Conservation (phyloP, 2,113 vertebrate genomes). For the Galemys pyrenaicus region DNA sequence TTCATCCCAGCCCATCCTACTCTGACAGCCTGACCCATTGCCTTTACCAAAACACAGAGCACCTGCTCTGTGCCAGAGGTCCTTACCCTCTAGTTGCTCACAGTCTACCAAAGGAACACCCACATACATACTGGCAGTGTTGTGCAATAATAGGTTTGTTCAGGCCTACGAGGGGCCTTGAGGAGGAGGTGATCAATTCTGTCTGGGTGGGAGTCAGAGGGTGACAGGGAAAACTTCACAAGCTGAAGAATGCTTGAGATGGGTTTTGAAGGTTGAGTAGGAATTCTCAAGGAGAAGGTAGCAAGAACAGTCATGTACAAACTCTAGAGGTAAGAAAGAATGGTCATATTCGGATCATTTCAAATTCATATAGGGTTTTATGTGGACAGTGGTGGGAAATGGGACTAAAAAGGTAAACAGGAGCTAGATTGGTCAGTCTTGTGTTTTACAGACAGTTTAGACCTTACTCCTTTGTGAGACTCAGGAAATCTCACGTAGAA, state of each 20-base stretch:
- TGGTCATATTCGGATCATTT: neutral
- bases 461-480: neutral
- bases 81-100: neutral
- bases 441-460: neutral
- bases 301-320: neutral
- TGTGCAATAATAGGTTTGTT: neutral
- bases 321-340: neutral
- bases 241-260: neutral
- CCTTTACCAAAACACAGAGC: neutral
- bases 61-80: neutral
- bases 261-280: slow-evolving; percentile 27
- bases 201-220: neutral
- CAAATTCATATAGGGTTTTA: neutral
- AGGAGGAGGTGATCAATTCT: neutral
- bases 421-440: neutral
- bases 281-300: slow-evolving; percentile 24
- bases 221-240: neutral
- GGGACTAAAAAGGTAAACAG: neutral
- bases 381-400: neutral
- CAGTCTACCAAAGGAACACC: neutral
- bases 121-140: neutral
- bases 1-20: neutral
- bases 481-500: neutral
- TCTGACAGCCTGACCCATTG: neutral
- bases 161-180: neutral